Conservation (phyloP, 2,113 vertebrate genomes). For the Isurus oxyrinchus region DNA sequence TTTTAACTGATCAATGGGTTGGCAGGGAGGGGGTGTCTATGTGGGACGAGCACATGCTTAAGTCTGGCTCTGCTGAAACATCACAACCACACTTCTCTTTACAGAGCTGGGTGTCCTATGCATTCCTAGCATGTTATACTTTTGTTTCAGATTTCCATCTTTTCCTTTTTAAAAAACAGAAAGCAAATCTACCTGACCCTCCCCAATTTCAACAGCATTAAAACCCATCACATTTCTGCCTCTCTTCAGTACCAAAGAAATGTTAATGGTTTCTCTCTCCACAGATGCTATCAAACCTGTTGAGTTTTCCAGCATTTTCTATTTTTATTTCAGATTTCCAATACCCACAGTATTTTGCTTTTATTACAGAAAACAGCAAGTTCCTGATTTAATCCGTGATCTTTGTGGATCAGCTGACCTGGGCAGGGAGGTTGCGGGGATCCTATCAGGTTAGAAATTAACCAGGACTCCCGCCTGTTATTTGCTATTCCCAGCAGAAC, state of each 20-base stretch:
- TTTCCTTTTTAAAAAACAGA: not conserved
- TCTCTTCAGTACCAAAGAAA: too few species aligned
- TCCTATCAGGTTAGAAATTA: not conserved
- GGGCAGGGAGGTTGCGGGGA: not conserved
- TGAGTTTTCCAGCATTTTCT: too few species aligned
- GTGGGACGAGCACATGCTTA: not conserved
- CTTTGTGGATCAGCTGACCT: not conserved
- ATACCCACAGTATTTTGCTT: not conserved
- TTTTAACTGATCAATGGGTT: not conserved
- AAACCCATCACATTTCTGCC: too few species aligned
- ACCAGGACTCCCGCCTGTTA: not conserved
- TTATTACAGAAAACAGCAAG: not conserved
- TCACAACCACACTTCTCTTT: not conserved
- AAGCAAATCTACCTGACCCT: too few species aligned
- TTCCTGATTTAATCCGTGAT: not conserved
- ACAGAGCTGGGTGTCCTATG: not conserved
- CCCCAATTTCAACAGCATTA: too few species aligned
- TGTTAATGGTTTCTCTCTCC: too few species aligned
- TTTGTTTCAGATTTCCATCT: not conserved
- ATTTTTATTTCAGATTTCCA: not conserved
- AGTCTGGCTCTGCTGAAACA: not conserved
- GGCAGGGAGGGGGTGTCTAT: not conserved
- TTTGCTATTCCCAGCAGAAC: not conserved
- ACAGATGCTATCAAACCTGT: too few species aligned
- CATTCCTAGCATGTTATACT: not conserved